Evolutionary conservation across 1,140 invertebrate species (phyloP).

Genomic region (Drosophila bifasciata): DNA sequence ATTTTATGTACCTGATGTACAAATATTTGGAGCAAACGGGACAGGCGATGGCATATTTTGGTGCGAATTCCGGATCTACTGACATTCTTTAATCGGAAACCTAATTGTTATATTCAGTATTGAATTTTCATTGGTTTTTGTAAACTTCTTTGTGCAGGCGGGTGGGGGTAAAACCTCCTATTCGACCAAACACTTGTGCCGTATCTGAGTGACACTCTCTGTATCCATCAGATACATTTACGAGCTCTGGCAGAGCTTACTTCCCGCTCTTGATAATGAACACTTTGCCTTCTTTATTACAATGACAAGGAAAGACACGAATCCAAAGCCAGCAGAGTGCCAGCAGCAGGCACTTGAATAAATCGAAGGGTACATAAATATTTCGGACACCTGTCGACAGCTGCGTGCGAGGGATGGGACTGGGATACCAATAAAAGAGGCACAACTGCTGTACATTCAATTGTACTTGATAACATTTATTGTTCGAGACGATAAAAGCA

Average conservation of each 20-base stretch:
- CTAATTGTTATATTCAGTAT: not conserved
- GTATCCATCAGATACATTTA: constrained; percentile 49
- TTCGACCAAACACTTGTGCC: constrained; percentile 45
- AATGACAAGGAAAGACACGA: constrained; percentile 50
- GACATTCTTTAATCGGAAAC: no score
- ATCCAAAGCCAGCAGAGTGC: constrained; percentile 28
- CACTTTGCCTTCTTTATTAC: constrained; percentile 39
- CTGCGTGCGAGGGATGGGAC: constrained; percentile 4
- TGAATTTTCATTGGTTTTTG: constrained; percentile 19
- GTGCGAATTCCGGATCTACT: no score
- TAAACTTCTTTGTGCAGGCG: no score
- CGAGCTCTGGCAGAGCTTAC: constrained; percentile 28
- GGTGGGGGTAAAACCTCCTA: constrained; percentile 10
- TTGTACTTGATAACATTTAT: constrained; percentile 30
- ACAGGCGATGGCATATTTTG: no score
- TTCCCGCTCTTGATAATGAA: constrained; percentile 54
- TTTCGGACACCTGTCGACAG: constrained; percentile 53
- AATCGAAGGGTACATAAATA: constrained; percentile 43
- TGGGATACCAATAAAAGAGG: constrained; percentile 20
- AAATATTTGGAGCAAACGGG: no score
- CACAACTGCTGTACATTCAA: constrained; percentile 43
- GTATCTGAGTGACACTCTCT: constrained; percentile 33
- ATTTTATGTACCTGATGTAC: no score
- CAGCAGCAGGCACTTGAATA: constrained; percentile 58
- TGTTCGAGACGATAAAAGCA: constrained; percentile 11